Evolutionary conservation across 2,888 invertebrate species (phyloP).

Genomic region (Eristalis pertinax): DNA sequence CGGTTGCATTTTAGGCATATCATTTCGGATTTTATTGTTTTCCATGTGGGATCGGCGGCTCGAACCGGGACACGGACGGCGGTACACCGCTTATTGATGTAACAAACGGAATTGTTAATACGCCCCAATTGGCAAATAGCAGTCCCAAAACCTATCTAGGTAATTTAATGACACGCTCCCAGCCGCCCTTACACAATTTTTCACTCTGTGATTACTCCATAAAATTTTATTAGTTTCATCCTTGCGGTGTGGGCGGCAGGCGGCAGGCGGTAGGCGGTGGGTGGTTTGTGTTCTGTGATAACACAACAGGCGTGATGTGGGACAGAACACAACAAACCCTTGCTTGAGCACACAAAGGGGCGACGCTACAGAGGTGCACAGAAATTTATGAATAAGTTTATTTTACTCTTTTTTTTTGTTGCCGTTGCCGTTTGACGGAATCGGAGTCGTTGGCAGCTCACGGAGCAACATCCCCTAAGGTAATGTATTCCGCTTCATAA

Average conservation of each 20-base stretch:
- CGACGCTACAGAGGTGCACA: neutral
- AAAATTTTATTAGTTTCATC: conserved; percentile 61
- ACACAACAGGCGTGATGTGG: conserved; percentile 40
- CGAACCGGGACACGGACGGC: neutral
- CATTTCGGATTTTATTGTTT: conserved; percentile 38
- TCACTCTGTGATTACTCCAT: conserved; percentile 61
- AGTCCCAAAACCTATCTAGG: conserved; percentile 38
- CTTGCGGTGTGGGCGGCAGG: neutral
- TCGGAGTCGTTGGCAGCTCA: neutral
- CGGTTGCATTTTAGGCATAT: conserved; percentile 33
- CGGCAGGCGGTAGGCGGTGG: neutral
- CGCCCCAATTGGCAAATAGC: conserved; percentile 35
- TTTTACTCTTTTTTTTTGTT: no score
- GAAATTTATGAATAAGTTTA: conserved; percentile 18
- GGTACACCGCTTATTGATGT: conserved; percentile 58
- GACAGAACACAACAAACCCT: neutral
- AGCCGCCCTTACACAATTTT: conserved; percentile 56
- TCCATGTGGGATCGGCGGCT: neutral
- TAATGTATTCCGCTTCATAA: conserved; percentile 9
- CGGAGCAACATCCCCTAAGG: neutral
- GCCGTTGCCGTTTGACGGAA: neutral
- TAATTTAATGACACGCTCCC: conserved; percentile 63
- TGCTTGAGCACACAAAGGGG: neutral
- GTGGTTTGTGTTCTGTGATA: conserved; percentile 41
- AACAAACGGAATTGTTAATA: conserved; percentile 52